These are phyloP conservation scores for Ichneumon xanthorius DNA, from an alignment of 2,888 invertebrate species.

Conservation along the genomic window DNA sequence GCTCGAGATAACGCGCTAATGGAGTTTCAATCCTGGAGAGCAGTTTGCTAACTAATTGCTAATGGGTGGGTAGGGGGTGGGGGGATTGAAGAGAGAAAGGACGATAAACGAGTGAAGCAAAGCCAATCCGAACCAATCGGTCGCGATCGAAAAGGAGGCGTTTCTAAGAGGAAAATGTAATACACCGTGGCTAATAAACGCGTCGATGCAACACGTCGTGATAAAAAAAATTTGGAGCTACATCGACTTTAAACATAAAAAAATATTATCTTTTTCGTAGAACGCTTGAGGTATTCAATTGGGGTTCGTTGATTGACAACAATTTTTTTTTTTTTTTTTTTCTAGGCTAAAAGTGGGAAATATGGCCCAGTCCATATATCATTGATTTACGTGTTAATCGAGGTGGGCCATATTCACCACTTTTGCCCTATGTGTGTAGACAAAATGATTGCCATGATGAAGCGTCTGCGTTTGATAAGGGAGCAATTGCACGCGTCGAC, in stretches of 20 bases:
- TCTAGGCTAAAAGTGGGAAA: too few relatives aligned
- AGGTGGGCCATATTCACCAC: too few relatives aligned
- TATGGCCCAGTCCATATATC: too few relatives aligned
- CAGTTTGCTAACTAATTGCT: conserved; percentile 74
- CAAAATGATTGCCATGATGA: conserved; percentile 42
- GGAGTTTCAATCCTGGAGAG: conserved; percentile 74
- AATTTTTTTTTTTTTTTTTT: not conserved
- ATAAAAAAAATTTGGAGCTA: not conserved
- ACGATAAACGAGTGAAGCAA: conserved; percentile 30
- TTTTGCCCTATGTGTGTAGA: not conserved
- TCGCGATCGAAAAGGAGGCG: conserved; percentile 33
- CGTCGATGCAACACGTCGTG: not conserved
- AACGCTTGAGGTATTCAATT: not conserved
- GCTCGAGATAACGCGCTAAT: conserved; percentile 74
- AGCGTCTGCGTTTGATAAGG: conserved; percentile 55
- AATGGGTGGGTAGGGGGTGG: conserved; percentile 64
- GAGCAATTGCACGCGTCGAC: conserved; percentile 66
- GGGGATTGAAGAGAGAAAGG: conserved; percentile 33
- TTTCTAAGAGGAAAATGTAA: conserved; percentile 38
- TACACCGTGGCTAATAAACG: conserved; percentile 16
- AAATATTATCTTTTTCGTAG: not conserved
- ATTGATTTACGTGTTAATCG: too few relatives aligned
- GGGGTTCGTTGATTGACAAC: not conserved
- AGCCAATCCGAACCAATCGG: conserved; percentile 50
- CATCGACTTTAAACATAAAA: not conserved